These are phyloP conservation scores for Myotis davidii DNA, from an alignment of 2,113 vertebrate species.

Conservation along the genomic window DNA sequence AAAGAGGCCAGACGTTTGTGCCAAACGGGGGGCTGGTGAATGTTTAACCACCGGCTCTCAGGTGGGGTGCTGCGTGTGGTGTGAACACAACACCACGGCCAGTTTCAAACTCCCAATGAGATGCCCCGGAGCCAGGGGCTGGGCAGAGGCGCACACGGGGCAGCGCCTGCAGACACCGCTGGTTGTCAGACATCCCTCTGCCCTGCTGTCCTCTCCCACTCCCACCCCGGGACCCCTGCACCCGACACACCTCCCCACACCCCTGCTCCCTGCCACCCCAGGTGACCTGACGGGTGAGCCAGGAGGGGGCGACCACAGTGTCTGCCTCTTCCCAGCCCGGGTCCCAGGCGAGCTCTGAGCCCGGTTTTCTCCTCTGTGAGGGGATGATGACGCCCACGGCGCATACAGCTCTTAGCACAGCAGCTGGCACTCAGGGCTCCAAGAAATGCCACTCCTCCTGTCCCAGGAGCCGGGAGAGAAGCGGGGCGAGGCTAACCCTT, in stretches of 20 bases:
- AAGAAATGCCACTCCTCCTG: background rate
- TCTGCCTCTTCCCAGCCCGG: background rate
- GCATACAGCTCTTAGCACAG: background rate
- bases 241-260: background rate
- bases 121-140: fast-evolving
- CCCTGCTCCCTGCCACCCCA: background rate
- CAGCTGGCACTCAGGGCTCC: background rate
- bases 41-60: background rate
- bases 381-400: fast-evolving
- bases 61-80: fast-evolving
- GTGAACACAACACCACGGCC: fast-evolving
- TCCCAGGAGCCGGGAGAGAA: background rate
- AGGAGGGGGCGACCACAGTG: background rate
- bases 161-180: background rate
- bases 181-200: background rate
- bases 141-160: fast-evolving
- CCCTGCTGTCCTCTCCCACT: background rate
- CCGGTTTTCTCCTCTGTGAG: background rate
- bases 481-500: fast-evolving
- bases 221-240: background rate
- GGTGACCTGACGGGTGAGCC: background rate
- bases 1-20: background rate
- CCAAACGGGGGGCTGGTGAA: background rate
- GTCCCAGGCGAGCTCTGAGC: too few relatives aligned
- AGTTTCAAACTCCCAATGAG: fast-evolving